These are phyloP conservation scores for Cyrtorhinus lividipennis DNA, from an alignment of 1,140 invertebrate species.

Conservation along the genomic window DNA sequence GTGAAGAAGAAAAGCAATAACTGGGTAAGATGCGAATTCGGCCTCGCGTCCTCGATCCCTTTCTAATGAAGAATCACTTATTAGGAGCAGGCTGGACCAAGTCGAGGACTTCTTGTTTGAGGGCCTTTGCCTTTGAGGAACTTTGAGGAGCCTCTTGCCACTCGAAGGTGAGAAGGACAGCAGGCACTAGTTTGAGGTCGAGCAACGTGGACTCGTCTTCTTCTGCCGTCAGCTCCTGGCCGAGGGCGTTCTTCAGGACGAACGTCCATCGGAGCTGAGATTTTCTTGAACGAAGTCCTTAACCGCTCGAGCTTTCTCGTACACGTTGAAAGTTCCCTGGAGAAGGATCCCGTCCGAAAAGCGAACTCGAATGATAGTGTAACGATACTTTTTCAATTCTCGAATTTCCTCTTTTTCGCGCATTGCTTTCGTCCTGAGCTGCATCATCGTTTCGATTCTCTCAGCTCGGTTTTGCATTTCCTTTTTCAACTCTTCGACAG, in stretches of 20 bases:
- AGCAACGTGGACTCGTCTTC: slow-evolving; percentile 49
- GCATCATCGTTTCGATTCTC: slow-evolving; percentile 58
- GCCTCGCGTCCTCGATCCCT: too few relatives aligned
- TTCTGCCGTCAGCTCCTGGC: slow-evolving; percentile 41
- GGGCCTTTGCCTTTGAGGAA: too few relatives aligned
- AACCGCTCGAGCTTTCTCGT: slow-evolving; percentile 54
- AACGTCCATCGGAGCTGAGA: slow-evolving; percentile 38
- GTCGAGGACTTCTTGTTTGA: slow-evolving; percentile 38
- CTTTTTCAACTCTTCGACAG: slow-evolving; percentile 64
- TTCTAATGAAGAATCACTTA: too few relatives aligned
- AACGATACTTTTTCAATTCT: slow-evolving; percentile 66
- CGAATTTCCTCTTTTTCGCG: slow-evolving; percentile 68
- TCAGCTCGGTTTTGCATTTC: slow-evolving; percentile 69
- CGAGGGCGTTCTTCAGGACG: slow-evolving; percentile 42
- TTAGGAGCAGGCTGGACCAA: background rate
- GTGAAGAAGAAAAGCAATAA: too few relatives aligned
- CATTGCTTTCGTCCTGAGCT: slow-evolving; percentile 84
- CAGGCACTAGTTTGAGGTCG: slow-evolving; percentile 57
- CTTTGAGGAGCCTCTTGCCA: background rate
- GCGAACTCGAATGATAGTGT: slow-evolving; percentile 62
- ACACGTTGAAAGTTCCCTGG: slow-evolving; percentile 67
- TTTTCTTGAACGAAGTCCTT: slow-evolving; percentile 58
- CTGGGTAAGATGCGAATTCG: too few relatives aligned
- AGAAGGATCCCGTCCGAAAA: slow-evolving; percentile 71
- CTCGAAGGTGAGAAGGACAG: slow-evolving; percentile 39